Percentiles rank a stretch among this genome's conserved stretches.
These are phyloP conservation scores for Zaprionus camerounensis DNA, from an alignment of 1,140 invertebrate species.

Conservation along the genomic window DNA sequence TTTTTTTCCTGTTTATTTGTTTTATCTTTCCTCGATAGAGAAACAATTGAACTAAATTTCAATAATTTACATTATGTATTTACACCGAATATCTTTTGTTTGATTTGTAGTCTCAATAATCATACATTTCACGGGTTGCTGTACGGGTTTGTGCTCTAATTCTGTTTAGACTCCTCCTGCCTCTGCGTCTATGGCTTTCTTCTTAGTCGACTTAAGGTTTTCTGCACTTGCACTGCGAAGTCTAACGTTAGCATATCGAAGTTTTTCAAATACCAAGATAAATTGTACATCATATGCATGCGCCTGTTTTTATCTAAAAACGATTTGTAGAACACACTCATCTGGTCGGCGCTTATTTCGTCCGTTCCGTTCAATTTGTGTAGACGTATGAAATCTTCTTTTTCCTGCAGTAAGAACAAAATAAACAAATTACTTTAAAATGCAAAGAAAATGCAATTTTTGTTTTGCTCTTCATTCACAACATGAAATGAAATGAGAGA, in stretches of 20 bases:
- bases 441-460: not conserved
- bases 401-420: constrained; percentile 86
- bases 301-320: constrained; percentile 92
- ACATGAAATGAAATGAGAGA: constrained; percentile 23
- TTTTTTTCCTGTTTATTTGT: not conserved
- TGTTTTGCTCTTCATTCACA: not conserved
- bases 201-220: constrained; percentile 28
- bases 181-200: constrained; percentile 14
- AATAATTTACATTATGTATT: constrained; percentile 38
- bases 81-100: constrained; percentile 29
- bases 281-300: constrained; percentile 89
- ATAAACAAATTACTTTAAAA: constrained; percentile 7
- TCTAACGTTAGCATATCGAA: constrained; percentile 87
- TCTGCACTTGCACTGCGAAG: constrained; percentile 86
- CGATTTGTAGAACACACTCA: constrained; percentile 93
- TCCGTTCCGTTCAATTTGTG: constrained; percentile 84
- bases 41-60: constrained; percentile 46
- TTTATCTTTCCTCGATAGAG: constrained; percentile 9
- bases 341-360: constrained; percentile 90
- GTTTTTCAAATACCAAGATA: constrained; percentile 91
- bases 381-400: constrained; percentile 87
- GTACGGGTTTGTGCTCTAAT: not conserved
- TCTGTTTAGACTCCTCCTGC: not conserved
- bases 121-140: constrained; percentile 7
- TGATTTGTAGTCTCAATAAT: constrained; percentile 15